Conservation (phyloP, 1,140 invertebrate genomes). For the Lordiphosa collinella region DNA sequence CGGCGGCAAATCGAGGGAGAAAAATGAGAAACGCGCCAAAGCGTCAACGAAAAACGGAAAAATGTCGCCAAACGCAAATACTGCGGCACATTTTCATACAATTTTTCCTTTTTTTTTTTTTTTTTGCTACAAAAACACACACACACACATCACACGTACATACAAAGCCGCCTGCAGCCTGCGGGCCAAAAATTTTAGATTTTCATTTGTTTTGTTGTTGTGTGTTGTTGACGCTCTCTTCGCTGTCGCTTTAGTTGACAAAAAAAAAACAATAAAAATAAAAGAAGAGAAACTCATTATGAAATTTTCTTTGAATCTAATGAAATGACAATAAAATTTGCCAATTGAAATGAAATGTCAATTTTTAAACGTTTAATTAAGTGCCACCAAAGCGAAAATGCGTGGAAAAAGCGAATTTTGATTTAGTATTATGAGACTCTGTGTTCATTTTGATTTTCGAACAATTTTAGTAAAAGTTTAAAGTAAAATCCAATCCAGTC, state of each 20-base stretch:
- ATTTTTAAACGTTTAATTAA: slow-evolving; percentile 12
- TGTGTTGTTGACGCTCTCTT: slow-evolving; percentile 2
- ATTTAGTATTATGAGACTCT: no score
- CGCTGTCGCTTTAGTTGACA: slow-evolving; percentile 37
- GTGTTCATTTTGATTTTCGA: no score
- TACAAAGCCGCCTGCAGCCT: slow-evolving; percentile 15
- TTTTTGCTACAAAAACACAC: slow-evolving; percentile 18
- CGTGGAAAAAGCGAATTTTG: no score
- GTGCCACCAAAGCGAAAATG: no score
- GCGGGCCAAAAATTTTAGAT: slow-evolving; percentile 43
- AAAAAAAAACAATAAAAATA: slow-evolving; percentile 26
- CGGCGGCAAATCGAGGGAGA: slow-evolving; percentile 5
- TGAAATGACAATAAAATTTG: slow-evolving; percentile 67
- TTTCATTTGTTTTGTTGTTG: slow-evolving; percentile 26
- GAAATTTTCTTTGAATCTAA: slow-evolving; percentile 64
- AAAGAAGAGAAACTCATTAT: slow-evolving; percentile 41
- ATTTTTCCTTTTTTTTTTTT: slow-evolving; percentile 1
- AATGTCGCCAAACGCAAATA: slow-evolving; percentile 65
- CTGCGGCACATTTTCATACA: slow-evolving; percentile 52
- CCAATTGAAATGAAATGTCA: slow-evolving; percentile 35
- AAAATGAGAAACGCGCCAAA: slow-evolving; percentile 46
- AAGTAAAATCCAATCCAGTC: no score
- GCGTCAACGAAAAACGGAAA: slow-evolving; percentile 31
- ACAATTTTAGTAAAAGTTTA: no score
- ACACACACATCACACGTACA: slow-evolving; percentile 9